These are phyloP conservation scores for Cetonia aurata DNA, from an alignment of 2,888 invertebrate genomes.

Conservation along the genomic window DNA sequence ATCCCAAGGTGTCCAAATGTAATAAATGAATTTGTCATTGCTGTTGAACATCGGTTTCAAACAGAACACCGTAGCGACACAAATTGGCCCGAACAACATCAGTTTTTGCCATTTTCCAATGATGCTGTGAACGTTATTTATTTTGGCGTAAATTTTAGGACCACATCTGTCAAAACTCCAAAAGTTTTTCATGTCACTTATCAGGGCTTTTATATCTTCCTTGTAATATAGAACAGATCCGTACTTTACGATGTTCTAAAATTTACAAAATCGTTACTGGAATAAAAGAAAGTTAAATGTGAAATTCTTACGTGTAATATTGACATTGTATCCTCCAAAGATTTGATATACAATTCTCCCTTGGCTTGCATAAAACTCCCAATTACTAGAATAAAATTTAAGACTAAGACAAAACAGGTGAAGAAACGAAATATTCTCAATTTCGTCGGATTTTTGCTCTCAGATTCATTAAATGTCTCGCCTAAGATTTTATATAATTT, in stretches of 20 bases:
- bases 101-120: not conserved
- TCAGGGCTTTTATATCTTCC: not conserved
- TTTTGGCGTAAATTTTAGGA: not conserved
- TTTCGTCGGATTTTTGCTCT: no score
- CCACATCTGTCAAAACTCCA: not conserved
- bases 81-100: not conserved
- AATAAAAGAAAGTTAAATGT: no score
- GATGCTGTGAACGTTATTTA: not conserved
- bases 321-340: slow-evolving; percentile 1
- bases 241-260: slow-evolving; percentile 1
- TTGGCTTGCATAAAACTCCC: slow-evolving; percentile 12
- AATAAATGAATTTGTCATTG: not conserved
- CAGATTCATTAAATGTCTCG: not conserved
- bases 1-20: slow-evolving; percentile 6
- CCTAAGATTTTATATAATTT: slow-evolving; percentile 19
- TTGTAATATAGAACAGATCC: slow-evolving; percentile 7
- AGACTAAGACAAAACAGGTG: no score
- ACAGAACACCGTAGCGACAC: slow-evolving; percentile 2
- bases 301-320: slow-evolving; percentile 12
- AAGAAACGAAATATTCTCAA: no score
- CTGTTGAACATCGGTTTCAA: slow-evolving; percentile 4
- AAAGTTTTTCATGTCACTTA: not conserved
- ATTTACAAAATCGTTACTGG: not conserved
- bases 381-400: slow-evolving; percentile 2
- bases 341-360: slow-evolving; percentile 12